phyloP scores from a whole-genome alignment of 2,797 vertebrate genomes.

The Bufotes viridis region DNA sequence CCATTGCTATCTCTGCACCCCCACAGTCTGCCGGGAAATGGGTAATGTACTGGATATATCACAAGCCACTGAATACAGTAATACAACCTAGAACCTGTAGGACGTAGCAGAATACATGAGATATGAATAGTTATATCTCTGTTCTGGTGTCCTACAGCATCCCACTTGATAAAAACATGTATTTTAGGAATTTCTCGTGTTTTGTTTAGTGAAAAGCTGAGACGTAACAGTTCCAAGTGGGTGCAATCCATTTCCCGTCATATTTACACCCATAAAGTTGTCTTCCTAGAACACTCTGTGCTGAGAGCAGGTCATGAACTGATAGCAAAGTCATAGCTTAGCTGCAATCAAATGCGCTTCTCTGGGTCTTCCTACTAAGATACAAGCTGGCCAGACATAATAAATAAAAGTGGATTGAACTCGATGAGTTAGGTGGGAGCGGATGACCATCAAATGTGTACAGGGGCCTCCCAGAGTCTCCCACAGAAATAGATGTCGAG shows the following conservation, averaged over 20 bases:
- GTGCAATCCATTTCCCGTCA: slow-evolving; percentile 19
- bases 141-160: background rate
- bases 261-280: slow-evolving; percentile 41
- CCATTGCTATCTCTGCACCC: no score
- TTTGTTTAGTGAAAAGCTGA: slow-evolving; percentile 10
- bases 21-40: background rate
- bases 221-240: slow-evolving; percentile 10
- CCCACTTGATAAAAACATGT: background rate
- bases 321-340: background rate
- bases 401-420: no score
- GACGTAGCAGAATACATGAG: background rate
- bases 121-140: background rate
- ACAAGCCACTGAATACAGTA: background rate
- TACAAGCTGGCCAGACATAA: no score
- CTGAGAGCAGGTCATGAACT: slow-evolving; percentile 33
- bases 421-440: no score
- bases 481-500: no score
- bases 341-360: background rate
- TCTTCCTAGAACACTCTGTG: slow-evolving; percentile 44
- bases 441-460: no score
- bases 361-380: no score
- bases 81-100: no score
- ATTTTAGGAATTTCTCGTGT: slow-evolving; percentile 22
- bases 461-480: no score
- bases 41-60: background rate